Conservation (phyloP, 2,113 vertebrate genomes). For the Lophura nycthemera region DNA sequence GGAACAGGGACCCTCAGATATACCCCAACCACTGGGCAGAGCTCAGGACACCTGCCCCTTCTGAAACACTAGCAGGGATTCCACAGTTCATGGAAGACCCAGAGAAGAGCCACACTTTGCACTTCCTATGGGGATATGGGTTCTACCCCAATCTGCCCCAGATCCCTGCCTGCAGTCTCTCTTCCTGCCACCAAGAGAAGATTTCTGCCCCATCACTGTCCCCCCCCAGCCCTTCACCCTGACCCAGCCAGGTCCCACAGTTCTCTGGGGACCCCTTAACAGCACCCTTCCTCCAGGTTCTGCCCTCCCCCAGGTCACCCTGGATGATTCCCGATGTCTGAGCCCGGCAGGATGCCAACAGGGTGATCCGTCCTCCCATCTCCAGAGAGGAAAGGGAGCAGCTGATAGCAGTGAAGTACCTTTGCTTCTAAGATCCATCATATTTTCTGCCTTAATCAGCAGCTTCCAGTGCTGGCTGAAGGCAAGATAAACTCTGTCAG, state of each 20-base stretch:
- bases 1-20: no score
- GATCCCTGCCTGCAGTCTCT: background rate
- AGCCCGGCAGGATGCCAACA: background rate
- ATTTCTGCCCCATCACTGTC: background rate
- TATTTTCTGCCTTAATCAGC: slow-evolving; percentile 60
- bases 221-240: slow-evolving; percentile 26
- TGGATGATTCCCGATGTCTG: background rate
- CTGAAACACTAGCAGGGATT: background rate
- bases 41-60: background rate
- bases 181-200: background rate
- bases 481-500: slow-evolving; percentile 59
- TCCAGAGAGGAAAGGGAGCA: background rate
- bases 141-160: background rate
- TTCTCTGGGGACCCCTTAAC: background rate
- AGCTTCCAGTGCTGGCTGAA: slow-evolving; percentile 12
- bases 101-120: background rate
- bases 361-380: slow-evolving; percentile 1
- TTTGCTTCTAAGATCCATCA: background rate
- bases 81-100: background rate
- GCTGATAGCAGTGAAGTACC: background rate
- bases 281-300: background rate
- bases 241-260: background rate
- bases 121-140: background rate
- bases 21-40: no score
- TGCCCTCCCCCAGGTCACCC: slow-evolving; percentile 3